These are phyloP conservation scores for Actinia tenebrosa DNA, from an alignment of 64 coral and sea anemone genomes.

Conservation along the genomic window DNA sequence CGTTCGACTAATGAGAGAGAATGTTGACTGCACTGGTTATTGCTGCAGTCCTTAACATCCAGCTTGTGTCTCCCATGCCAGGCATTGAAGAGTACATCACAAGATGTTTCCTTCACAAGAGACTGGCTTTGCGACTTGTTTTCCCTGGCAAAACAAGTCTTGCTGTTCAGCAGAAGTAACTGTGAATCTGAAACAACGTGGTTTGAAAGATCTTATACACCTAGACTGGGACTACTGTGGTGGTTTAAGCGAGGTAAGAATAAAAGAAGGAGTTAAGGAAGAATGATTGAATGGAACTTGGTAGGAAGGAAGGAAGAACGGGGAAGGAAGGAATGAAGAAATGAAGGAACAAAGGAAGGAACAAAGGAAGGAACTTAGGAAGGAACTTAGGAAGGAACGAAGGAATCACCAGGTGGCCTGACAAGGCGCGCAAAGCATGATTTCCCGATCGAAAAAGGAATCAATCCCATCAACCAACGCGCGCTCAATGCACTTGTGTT, in stretches of 20 bases:
- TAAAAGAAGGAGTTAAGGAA: neutral
- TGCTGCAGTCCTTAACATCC: neutral
- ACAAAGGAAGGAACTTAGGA: no score
- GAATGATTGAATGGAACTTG: neutral
- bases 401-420: no score
- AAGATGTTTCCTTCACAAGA: constrained; percentile 47
- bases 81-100: neutral
- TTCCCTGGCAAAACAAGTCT: constrained; percentile 55
- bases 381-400: no score
- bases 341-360: no score
- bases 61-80: neutral
- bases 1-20: no score
- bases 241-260: constrained; percentile 33
- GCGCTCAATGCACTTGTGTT: no score
- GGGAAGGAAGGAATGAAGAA: neutral
- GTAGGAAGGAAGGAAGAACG: neutral
- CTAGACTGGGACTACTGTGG: constrained; percentile 63
- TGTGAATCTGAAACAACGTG: constrained; percentile 14
- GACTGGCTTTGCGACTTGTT: constrained; percentile 53
- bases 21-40: neutral
- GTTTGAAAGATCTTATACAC: constrained; percentile 28
- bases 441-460: no score
- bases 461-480: no score
- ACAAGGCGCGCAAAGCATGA: no score
- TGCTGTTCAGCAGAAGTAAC: constrained; percentile 75